Base-by-base conservation (phyloP, 2,888 invertebrate genomes). In the Margaritifera margaritifera region DNA sequence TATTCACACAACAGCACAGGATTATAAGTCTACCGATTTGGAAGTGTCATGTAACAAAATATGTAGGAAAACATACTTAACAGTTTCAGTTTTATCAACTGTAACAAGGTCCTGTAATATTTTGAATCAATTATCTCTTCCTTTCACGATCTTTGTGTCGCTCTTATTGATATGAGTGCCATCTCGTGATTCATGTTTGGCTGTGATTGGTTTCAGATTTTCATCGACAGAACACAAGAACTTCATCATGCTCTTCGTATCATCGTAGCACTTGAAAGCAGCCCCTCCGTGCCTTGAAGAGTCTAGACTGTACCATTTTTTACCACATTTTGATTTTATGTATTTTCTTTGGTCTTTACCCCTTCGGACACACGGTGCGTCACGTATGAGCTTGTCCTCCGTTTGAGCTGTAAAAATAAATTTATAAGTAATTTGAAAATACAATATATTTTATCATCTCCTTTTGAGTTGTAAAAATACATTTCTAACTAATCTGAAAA, bases 221-320 rank as follows among this genome's bases (percentile, higher is more conserved):
- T 18, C 55, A 22, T 66, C 66, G 4, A 66, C 52, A 20, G 66
- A 60, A 31, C 60, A 60, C 22, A 51, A 25, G 61, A 66, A 66
- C 11, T 6, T 15, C 18, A 66, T 42, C n/a, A 15, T 19, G 20
- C 42, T 55, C 25, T 54, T 24, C 8, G 60, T 66, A 27, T 66
- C 20, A 4, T 42, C 42, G 55, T 66, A 66, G 19, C 66, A 52
- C 24, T 66, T 66, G 50, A 66, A 66, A 15, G 59, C 53, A n/a
- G 66, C 54, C 6, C 53, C 54, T 54, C 54, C 66, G 24, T 66
- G 66, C 11, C 61, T 25, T 6, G 66, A 60, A 2, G 60, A 60
- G 20, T 66, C 66, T 53, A 18, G 53, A 50, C 66, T 66, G 61
- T 61, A 66, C 66, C 66, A 66, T n/a, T 31, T 60, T 3, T 66